Conservation (phyloP, 2,113 vertebrate genomes). For the Centropristis striata region DNA sequence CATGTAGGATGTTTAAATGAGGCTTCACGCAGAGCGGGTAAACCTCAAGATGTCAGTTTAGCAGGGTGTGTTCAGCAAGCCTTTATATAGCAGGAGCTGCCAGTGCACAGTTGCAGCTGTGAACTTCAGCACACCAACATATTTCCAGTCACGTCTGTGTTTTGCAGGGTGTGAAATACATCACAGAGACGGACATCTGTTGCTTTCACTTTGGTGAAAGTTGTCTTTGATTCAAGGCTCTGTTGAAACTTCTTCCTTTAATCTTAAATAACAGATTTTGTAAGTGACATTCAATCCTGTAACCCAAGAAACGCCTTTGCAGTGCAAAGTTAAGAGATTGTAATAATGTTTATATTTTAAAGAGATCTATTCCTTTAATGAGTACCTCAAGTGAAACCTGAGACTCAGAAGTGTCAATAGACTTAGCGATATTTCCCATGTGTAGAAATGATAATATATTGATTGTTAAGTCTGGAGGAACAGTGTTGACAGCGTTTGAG, state of each 20-base stretch:
- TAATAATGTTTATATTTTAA: not conserved
- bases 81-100: not conserved
- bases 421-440: not conserved
- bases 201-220: not conserved
- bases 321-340: not conserved
- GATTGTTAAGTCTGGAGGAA: not conserved
- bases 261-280: not conserved
- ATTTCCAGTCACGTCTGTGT: not conserved
- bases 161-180: constrained; percentile 17
- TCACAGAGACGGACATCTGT: not conserved
- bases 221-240: not conserved
- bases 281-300: not conserved
- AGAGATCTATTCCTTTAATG: not conserved
- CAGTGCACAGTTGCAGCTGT: not conserved
- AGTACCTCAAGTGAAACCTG: not conserved
- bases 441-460: not conserved
- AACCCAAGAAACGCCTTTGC: not conserved
- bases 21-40: constrained; percentile 22
- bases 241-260: not conserved
- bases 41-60: constrained; percentile 80
- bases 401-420: not conserved
- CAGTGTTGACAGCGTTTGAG: not conserved
- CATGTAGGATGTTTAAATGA: not conserved
- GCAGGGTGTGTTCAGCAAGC: constrained; percentile 34
- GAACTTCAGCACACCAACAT: constrained; percentile 29